Base-by-base conservation (phyloP, 1,140 invertebrate genomes). In the Microvelia longipes region DNA sequence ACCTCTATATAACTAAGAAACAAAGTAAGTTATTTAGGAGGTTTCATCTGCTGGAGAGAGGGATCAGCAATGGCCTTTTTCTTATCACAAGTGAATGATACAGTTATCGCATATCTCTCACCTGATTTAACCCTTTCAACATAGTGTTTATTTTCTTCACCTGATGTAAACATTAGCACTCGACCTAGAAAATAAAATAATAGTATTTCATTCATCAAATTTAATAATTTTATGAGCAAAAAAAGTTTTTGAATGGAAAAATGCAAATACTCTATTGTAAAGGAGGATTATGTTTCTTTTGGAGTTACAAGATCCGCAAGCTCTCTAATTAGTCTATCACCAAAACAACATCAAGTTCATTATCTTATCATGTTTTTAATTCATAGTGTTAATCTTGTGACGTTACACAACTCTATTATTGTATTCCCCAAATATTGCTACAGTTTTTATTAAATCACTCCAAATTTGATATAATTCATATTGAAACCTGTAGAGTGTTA, bases 41-140 rank as follows among this genome's bases (percentile, higher is more conserved):
- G n/a, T n/a, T 50, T 50, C 5, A 50, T 50, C 19, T 50, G 5
- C 19, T 50, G 62, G 25, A 26, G 24, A 2, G 67, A 68, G 13
- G 87, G 85, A 80, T 89, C 85, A 29, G 81, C 76, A 75, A 88
- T 87, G 25, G 83, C 83, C 74, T 81, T 83, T 65, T 82, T 80
- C 66, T 79, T 76, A 79, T 94, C 86, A 82, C 92, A 94, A 2
- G 91, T 93, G 77, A 94, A 94, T 69, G 91, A 90, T 66, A 94
- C 84, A 0, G 90, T 93, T 61, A 93, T 81, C 1, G 90, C 90
- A 79, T 88, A 93, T 76, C 91, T 79, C 2, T 82, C 82, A 15
- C 92, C 92, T 28, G 83, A 83, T 2, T 80, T 84, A 1, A 94
- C 88, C 78, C 83, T 86, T 80, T 94, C 91, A n/a, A 94, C 89